A percentile compares a stretch with the other conserved stretches of the same genome.
These are phyloP conservation scores for Sternotherus odoratus DNA, from an alignment of 2,797 vertebrate genomes.

Conservation along the genomic window DNA sequence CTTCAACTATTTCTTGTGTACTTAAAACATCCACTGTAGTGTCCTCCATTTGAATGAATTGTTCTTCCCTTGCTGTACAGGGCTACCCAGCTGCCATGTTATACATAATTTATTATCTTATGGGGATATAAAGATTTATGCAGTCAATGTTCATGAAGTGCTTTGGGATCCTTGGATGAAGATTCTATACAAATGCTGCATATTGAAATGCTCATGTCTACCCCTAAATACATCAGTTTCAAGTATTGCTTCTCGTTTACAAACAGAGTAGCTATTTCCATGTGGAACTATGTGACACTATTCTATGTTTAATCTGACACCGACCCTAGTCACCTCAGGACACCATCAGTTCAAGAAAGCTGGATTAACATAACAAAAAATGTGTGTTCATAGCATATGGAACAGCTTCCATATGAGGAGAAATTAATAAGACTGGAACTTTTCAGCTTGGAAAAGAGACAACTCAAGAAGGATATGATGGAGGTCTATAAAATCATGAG, in stretches of 20 bases:
- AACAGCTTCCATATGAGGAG: no score
- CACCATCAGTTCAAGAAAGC: background rate
- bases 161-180: slow-evolving; percentile 20
- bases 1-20: background rate
- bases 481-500: no score
- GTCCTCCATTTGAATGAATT: background rate
- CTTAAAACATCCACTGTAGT: background rate
- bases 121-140: background rate
- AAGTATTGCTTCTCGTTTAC: background rate
- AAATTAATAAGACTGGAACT: no score
- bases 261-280: background rate
- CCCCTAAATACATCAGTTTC: slow-evolving; percentile 25
- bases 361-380: no score
- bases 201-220: background rate
- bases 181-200: background rate
- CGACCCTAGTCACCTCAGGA: background rate
- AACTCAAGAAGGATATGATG: no score
- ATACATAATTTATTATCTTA: background rate
- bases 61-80: background rate
- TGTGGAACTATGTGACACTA: background rate
- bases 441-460: no score
- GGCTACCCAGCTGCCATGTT: background rate
- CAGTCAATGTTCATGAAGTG: slow-evolving; percentile 4
- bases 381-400: background rate
- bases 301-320: background rate